Evolutionary conservation across 2,113 vertebrate species (phyloP).

Genomic region (Odocoileus hemionus): DNA sequence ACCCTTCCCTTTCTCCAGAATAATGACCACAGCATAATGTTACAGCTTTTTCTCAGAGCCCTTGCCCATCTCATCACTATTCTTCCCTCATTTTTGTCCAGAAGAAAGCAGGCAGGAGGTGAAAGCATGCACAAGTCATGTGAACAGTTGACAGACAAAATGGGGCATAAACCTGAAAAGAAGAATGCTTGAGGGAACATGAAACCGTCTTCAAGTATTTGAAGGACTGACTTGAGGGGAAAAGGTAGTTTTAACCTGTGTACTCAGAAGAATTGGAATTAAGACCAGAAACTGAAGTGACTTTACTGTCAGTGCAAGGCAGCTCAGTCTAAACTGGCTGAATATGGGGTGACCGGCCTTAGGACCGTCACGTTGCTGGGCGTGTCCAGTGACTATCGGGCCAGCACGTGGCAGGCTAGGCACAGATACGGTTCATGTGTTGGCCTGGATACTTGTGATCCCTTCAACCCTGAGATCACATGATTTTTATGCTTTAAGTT

Average conservation of each 20-base stretch:
- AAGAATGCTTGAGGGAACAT: background rate
- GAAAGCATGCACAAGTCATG: background rate
- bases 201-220: background rate
- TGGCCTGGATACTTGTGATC: background rate
- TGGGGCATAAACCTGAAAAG: background rate
- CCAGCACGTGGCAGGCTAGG: background rate
- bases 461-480: background rate
- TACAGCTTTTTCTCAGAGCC: background rate
- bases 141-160: background rate
- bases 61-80: background rate
- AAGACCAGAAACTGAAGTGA: background rate
- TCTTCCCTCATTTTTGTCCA: background rate
- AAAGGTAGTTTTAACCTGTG: background rate
- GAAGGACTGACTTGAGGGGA: background rate
- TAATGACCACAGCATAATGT: background rate
- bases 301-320: background rate
- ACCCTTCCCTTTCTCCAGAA: background rate
- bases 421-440: background rate
- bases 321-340: background rate
- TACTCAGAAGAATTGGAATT: background rate
- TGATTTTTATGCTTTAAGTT: background rate
- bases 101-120: background rate
- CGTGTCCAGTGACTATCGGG: background rate
- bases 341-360: background rate
- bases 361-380: background rate